Evolutionary conservation across 2,797 vertebrate genomes (phyloP).

Genomic region (Alosa sapidissima): DNA sequence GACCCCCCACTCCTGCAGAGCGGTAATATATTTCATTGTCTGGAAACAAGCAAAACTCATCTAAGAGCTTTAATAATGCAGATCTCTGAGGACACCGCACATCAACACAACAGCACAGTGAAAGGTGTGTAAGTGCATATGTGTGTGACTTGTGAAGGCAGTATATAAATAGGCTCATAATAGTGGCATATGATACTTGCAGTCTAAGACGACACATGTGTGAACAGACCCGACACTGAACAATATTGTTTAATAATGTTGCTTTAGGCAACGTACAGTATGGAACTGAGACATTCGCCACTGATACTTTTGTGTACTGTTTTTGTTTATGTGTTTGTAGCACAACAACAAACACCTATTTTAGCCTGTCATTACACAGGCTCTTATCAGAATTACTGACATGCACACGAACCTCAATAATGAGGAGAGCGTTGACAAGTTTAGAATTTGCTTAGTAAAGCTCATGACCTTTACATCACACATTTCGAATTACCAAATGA

Average conservation of each 20-base stretch:
- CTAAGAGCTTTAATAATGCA: conserved; percentile 77
- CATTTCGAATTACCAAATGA: conserved; percentile 12
- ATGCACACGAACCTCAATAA: neutral
- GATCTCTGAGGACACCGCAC: conserved; percentile 65
- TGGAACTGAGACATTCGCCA: neutral
- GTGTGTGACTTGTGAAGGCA: conserved; percentile 1
- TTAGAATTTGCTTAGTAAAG: conserved; percentile 25
- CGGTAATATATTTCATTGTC: conserved; percentile 70
- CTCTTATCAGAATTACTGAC: conserved; percentile 9
- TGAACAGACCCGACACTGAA: neutral
- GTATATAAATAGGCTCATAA: conserved; percentile 21
- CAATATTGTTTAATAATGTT: neutral
- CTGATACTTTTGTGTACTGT: neutral
- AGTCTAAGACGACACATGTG: neutral
- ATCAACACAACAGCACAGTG: conserved; percentile 42
- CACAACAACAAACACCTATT: neutral
- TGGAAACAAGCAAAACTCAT: conserved; percentile 77
- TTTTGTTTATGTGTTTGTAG: neutral
- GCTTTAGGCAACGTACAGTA: neutral
- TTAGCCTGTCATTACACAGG: neutral
- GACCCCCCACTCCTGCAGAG: conserved; percentile 60
- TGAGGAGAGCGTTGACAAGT: neutral
- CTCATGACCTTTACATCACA: conserved; percentile 19
- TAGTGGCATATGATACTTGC: neutral
- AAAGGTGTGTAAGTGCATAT: conserved; percentile 24